Evolutionary conservation across 1,140 invertebrate genomes (phyloP), one percentile per base, ranked within the genome.

Genomic region (Anastrepha obliqua): DNA sequence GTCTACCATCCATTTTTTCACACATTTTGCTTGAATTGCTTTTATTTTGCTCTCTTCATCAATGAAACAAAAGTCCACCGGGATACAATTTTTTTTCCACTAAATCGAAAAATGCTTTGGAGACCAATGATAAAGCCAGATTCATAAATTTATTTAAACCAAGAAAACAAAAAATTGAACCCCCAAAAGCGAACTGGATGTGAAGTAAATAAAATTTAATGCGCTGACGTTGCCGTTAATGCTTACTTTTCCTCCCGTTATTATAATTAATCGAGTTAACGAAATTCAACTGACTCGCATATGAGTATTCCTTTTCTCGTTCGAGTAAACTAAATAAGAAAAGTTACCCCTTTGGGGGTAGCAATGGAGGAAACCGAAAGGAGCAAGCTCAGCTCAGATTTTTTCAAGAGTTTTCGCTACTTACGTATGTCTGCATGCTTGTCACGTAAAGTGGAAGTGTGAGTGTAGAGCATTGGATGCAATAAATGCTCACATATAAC

Each of bases 221-320:
- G 15, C 42, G 67, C 67, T 74, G 44, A 47, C 44, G 42, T 74
- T 74, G 67, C 39, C 42, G 51, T 6, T 11, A 55, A 55, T 55
- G 11, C 51, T 2, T 55, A 8, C 2, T 55, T 11, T 11, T 11
- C 6, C 51, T 2, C 39, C 44, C 42, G 11, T 74, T 74, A 74
- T 74, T 74, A 44, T 74, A 74, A 74, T 74, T 74, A 74, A 74
- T 74, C 67, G 67, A 74, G 67, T 74, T 74, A 74, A 74, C 15
- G 67, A 74, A 74, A 74, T 39, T 74, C 67, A 74, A 74, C 67
- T 74, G 67, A 74, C 67, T 74, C 44, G 44, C 39, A 47, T 74
- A 42, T 17, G 42, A 47, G 42, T 13, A 74, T 17, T 39, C 44
- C 42, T 17, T 29, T 29, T 17, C 39, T 29, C 42, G 13, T 15